Evolutionary conservation across 2,113 vertebrate genomes (phyloP).

Genomic region (Otus sunia): DNA sequence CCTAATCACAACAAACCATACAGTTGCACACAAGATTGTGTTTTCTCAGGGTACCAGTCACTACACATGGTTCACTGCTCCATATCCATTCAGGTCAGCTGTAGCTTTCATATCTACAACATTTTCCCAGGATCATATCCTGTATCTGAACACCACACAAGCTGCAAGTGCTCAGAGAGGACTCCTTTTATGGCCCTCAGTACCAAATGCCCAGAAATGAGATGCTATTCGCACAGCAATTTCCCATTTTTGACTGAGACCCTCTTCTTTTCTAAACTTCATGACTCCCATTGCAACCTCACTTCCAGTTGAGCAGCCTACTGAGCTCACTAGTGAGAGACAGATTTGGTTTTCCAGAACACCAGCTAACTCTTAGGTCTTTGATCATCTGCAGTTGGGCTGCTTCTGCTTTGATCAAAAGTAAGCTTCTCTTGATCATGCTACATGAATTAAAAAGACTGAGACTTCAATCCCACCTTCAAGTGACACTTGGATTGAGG

Average conservation of each 20-base stretch:
- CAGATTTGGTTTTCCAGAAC: not conserved
- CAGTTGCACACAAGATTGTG: rapidly evolving
- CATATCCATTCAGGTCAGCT: rapidly evolving
- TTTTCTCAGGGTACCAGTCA: not conserved
- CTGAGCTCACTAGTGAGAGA: not conserved
- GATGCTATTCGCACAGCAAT: not conserved
- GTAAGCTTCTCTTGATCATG: not conserved
- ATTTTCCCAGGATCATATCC: not conserved
- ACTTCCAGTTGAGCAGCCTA: not conserved
- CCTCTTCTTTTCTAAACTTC: not conserved
- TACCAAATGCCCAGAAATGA: not conserved
- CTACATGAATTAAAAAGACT: not conserved
- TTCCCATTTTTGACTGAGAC: not conserved
- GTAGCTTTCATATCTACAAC: not conserved
- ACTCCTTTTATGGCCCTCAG: not conserved
- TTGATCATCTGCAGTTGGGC: not conserved
- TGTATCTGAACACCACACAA: not conserved
- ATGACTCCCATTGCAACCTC: not conserved
- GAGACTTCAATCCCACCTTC: not conserved
- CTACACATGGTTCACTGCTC: not conserved
- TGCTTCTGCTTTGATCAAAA: constrained; percentile 28
- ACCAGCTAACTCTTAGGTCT: not conserved
- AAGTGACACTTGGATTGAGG: not conserved
- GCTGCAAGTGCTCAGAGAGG: not conserved
- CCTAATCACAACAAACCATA: not conserved